A percentile compares a stretch with the other conserved stretches of the same genome.
These are phyloP conservation scores for Platorchestia sp. DNA, from an alignment of 1,140 invertebrate species.

Conservation along the genomic window DNA sequence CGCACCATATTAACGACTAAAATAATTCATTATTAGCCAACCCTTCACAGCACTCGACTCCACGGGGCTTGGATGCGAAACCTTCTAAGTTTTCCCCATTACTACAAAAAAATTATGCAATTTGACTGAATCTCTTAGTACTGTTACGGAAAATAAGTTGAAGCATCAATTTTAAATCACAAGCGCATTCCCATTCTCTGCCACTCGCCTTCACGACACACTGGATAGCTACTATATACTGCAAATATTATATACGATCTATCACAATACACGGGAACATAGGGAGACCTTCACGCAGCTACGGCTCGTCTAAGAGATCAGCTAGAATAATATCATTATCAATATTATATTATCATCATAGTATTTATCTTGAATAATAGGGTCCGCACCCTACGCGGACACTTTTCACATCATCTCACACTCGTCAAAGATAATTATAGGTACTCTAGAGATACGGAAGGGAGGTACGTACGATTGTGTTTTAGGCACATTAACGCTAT, in stretches of 20 bases:
- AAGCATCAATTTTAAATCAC: background rate
- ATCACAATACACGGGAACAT: constrained; percentile 49
- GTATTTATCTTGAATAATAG: background rate
- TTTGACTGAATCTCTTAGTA: background rate
- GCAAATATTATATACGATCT: background rate
- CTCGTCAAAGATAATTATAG: background rate
- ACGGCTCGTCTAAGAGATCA: constrained; percentile 43
- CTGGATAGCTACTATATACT: constrained; percentile 25
- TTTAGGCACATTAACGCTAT: constrained; percentile 43
- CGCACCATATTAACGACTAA: background rate
- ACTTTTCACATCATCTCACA: background rate
- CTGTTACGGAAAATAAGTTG: background rate
- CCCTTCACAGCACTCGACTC: background rate
- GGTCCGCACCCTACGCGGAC: background rate
- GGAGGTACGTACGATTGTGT: constrained; percentile 4
- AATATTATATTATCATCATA: constrained; percentile 26
- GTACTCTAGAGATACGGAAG: background rate
- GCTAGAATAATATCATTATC: constrained; percentile 8
- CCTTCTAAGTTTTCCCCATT: background rate
- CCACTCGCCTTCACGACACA: background rate
- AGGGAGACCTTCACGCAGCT: constrained; percentile 33
- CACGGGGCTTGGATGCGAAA: background rate
- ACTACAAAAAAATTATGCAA: background rate
- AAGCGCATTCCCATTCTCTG: background rate
- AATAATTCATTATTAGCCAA: background rate